Percentiles rank a stretch among this genome's conserved stretches.
Conservation (phyloP, 1,140 invertebrate species). For the Chrysomallon squamiferum region DNA sequence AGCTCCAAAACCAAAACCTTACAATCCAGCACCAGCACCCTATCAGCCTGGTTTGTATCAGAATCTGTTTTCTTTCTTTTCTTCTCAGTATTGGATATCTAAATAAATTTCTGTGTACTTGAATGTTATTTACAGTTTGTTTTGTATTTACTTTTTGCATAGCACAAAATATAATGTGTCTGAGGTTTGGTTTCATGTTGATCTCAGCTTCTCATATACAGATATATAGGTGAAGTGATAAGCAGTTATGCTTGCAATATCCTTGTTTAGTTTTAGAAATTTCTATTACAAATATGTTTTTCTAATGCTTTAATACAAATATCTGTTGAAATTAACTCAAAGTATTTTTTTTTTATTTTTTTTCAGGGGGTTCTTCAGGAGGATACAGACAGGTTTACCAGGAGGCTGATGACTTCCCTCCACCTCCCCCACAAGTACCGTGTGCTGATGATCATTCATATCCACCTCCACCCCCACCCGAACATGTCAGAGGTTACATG, state of each 20-base stretch:
- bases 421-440: constrained; percentile 33
- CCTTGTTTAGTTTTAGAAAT: too few species aligned
- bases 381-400: constrained; percentile 8
- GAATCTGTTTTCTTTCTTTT: not conserved
- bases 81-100: not conserved
- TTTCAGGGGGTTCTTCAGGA: constrained; percentile 5
- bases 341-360: too few species aligned
- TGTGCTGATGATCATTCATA: constrained; percentile 28
- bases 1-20: constrained; percentile 38
- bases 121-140: not conserved
- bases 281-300: too few species aligned
- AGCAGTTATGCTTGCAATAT: too few species aligned
- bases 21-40: constrained; percentile 27
- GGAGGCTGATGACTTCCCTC: constrained; percentile 39
- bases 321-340: too few species aligned
- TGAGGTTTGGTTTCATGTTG: not conserved
- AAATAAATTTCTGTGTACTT: not conserved
- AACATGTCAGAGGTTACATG: constrained; percentile 7
- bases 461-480: constrained; percentile 38
- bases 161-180: not conserved
- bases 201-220: too few species aligned
- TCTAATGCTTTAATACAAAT: too few species aligned
- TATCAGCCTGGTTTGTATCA: constrained; percentile 28
- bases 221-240: too few species aligned
- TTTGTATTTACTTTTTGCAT: not conserved